Base-by-base conservation (phyloP, 1,140 invertebrate species). In the Neodiprion virginianus region DNA sequence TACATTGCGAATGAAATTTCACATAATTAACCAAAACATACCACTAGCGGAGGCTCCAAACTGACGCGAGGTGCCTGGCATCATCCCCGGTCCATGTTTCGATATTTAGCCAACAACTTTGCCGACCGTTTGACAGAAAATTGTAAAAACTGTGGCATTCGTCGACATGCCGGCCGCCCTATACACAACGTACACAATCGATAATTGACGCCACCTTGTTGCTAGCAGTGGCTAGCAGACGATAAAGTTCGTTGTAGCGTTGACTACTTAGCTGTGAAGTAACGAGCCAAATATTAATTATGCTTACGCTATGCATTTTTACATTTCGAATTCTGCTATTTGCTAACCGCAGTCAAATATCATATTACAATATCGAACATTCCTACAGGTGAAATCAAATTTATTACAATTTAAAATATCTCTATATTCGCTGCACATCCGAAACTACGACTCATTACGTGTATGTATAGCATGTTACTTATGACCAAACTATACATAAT, bases 1-100 rank as follows among this genome's bases (percentile, higher is more conserved):
- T 17, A 48, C 65, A 74, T 67, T 69, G 17, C 48, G 65, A 78
- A 23, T 50, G 69, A 70, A 69, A 28, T 77, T 67, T 73, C 47
- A 17, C 9, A 67, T 47, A 61, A 72, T 14, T 12, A 5, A 67
- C 11, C 11, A 40, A 68, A 23, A 72, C 67, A 76, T 79, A 77
- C 76, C 76, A 85, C 82, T 85, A 78, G 83, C 85, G 77, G 84
- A 82, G 80, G 83, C 82, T 79, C 79, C 85, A 77, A 82, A 79
- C 81, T 85, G 85, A 78, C 83, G 80, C 81, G 85, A 82, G 66
- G 82, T 84, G 78, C 83, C 83, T 79, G 85, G 85, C 87, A 88
- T 88, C 87, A 88, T 88, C 81, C 87, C 86, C 81, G 76, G 77
- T 72, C 83, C 82, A 47, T 50, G 10, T 40, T 17, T 10, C 21